Percentiles rank a stretch among this genome's conserved stretches.
phyloP scores from a whole-genome alignment of 1,140 invertebrate species.

The Epicauta chinensis region DNA sequence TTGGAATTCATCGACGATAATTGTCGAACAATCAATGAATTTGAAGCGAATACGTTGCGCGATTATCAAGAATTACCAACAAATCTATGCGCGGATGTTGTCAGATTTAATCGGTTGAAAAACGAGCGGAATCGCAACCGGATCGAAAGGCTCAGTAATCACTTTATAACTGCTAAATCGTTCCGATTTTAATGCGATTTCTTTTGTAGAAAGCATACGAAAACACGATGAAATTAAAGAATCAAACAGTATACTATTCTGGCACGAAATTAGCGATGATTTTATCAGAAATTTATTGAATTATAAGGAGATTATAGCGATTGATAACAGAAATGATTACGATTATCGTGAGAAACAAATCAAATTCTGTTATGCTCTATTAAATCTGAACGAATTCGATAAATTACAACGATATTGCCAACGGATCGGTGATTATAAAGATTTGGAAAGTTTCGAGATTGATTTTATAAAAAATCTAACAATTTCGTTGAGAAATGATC shows the following conservation, averaged over 20 bases:
- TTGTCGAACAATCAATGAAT: not conserved
- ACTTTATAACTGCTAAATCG: not conserved
- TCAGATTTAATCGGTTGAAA: constrained; percentile 18
- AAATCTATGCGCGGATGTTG: constrained; percentile 2
- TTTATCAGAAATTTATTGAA: constrained; percentile 18
- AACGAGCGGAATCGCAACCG: constrained; percentile 5
- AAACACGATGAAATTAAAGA: constrained; percentile 10
- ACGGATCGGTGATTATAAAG: constrained; percentile 5
- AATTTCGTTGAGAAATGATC: not conserved
- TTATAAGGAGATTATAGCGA: not conserved
- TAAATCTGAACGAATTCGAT: constrained; percentile 3
- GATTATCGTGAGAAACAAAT: constrained; percentile 20
- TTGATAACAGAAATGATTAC: not conserved
- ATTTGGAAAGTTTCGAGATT: constrained; percentile 13
- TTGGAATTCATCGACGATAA: constrained; percentile 9
- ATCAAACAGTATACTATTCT: constrained; percentile 9
- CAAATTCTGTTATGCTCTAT: constrained; percentile 18
- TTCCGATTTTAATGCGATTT: not conserved
- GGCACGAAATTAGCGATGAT: constrained; percentile 20
- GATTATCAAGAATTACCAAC: not conserved
- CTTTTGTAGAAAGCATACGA: constrained; percentile 16
- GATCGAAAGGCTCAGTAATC: constrained; percentile 12
- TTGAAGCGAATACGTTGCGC: constrained; percentile 2
- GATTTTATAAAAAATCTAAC: constrained; percentile 15
- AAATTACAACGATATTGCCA: constrained; percentile 11